Percentiles rank a stretch among this genome's conserved stretches.
phyloP scores from a whole-genome alignment of 2,113 vertebrate genomes.

The Plestiodon gilberti region DNA sequence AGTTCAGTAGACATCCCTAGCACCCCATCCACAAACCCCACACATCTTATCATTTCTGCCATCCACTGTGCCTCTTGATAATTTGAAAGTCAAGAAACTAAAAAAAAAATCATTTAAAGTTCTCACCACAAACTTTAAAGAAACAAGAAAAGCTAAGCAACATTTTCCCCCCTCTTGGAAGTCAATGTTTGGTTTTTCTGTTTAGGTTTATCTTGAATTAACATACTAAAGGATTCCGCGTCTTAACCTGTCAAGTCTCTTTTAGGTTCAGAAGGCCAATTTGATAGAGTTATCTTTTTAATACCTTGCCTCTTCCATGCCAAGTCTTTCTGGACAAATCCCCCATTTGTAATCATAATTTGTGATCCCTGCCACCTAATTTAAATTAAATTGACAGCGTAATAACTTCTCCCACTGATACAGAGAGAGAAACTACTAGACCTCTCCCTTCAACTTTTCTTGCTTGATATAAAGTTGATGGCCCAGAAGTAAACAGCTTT shows the following conservation, averaged over 20 bases:
- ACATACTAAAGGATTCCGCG: not conserved
- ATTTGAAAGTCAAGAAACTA: not conserved
- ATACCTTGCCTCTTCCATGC: not conserved
- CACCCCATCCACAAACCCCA: too few relatives aligned
- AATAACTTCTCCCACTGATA: not conserved
- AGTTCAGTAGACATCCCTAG: too few relatives aligned
- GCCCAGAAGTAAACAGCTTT: not conserved
- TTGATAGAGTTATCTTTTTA: conserved; percentile 28
- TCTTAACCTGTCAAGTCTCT: not conserved
- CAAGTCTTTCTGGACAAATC: conserved; percentile 10
- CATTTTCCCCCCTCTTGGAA: not conserved
- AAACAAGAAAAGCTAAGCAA: not conserved
- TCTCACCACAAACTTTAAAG: not conserved
- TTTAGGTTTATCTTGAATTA: conserved; percentile 21
- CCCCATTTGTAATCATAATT: not conserved
- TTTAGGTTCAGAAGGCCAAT: conserved; percentile 17
- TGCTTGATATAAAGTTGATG: not conserved
- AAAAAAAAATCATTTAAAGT: not conserved
- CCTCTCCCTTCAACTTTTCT: not conserved
- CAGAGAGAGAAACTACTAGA: not conserved
- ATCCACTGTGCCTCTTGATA: not conserved
- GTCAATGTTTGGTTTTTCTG: not conserved
- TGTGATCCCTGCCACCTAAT: conserved; percentile 4
- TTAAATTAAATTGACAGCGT: not conserved
- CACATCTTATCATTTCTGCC: too few relatives aligned